Evolutionary conservation across 2,797 vertebrate genomes (phyloP).

Genomic region (Spinibarbus caldwelli): DNA sequence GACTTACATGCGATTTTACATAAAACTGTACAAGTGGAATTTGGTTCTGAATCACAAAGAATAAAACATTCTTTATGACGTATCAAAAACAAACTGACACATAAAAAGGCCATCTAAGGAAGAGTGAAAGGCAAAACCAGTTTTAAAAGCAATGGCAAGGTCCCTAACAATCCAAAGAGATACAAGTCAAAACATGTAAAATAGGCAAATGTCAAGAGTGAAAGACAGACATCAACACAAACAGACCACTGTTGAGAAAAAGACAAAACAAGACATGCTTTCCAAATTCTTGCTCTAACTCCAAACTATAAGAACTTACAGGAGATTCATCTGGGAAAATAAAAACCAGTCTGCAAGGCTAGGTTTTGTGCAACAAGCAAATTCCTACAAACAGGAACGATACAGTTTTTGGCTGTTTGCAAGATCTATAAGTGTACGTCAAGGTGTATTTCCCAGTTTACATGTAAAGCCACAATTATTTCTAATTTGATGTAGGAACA

Average conservation of each 20-base stretch:
- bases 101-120: conserved; percentile 63
- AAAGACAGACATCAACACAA: conserved; percentile 40
- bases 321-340: conserved; percentile 29
- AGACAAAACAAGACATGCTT: conserved; percentile 47
- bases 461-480: conserved; percentile 8
- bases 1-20: conserved; percentile 76
- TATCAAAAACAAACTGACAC: conserved; percentile 62
- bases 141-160: conserved; percentile 56
- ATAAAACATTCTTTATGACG: conserved; percentile 57
- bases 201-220: conserved; percentile 32
- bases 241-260: conserved; percentile 26
- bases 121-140: conserved; percentile 56
- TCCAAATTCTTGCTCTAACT: conserved; percentile 37
- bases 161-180: conserved; percentile 27
- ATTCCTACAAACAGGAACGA: conserved; percentile 25
- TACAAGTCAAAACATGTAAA: conserved; percentile 52
- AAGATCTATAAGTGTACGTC: conserved; percentile 8
- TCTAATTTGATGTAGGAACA: background rate
- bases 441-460: background rate
- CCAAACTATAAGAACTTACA: conserved; percentile 48
- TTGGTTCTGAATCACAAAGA: conserved; percentile 66
- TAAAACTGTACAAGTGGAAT: conserved; percentile 62
- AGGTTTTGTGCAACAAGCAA: conserved; percentile 36
- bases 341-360: conserved; percentile 2
- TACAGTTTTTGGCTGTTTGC: conserved; percentile 19